phyloP scores from a whole-genome alignment of 2,888 invertebrate species.

The Fragum whitleyi region DNA sequence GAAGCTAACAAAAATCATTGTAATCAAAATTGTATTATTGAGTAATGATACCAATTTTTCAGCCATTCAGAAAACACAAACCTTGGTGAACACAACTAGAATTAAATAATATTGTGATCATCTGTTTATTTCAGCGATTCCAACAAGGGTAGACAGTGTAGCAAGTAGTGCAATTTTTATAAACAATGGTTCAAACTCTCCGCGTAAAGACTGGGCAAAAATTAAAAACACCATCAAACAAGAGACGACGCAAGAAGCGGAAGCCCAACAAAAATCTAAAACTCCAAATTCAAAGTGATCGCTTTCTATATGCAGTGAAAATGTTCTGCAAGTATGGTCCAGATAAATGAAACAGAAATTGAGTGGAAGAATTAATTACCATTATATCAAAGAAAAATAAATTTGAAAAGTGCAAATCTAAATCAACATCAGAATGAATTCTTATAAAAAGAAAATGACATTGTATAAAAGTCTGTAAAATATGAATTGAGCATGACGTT shows the following conservation, averaged over 20 bases:
- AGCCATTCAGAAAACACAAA: no score
- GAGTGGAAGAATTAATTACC: neutral
- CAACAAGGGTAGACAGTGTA: slow-evolving; percentile 31
- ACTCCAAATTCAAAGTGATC: slow-evolving; percentile 8
- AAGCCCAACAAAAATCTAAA: slow-evolving; percentile 28
- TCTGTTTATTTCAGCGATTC: slow-evolving; percentile 8
- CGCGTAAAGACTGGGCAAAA: slow-evolving; percentile 70
- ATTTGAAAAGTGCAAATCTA: no score
- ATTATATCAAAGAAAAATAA: neutral
- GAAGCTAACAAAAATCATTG: no score
- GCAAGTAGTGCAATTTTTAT: slow-evolving; percentile 45
- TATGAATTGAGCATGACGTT: no score
- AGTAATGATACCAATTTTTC: no score
- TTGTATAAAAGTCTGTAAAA: no score
- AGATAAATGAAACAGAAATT: neutral
- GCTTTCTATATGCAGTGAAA: no score
- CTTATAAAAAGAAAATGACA: no score
- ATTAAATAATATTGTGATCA: no score
- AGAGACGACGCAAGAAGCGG: slow-evolving; percentile 58
- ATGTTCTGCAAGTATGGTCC: neutral
- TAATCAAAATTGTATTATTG: no score
- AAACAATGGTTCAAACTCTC: slow-evolving; percentile 17
- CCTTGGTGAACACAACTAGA: no score
- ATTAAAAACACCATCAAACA: slow-evolving; percentile 65
- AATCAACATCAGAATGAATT: no score